Conservation (phyloP, 2,797 vertebrate species). For the Falco columbarius region DNA sequence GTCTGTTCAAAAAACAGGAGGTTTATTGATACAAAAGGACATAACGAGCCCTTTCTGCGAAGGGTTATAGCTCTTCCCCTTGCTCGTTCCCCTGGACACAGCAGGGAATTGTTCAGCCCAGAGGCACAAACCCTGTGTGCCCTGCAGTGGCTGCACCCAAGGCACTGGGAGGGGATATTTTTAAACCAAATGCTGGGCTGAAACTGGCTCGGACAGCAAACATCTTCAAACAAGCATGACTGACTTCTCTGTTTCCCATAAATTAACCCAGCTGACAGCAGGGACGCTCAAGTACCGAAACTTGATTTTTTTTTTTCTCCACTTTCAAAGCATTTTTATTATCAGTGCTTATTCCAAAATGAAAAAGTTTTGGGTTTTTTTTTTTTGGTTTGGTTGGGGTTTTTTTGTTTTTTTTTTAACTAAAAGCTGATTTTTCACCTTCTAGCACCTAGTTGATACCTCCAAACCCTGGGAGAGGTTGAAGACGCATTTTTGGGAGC, state of each 20-base stretch:
- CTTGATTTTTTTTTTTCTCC: accelerated
- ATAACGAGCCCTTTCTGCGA: not conserved
- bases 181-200: not conserved
- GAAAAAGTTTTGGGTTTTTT: not conserved
- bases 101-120: not conserved
- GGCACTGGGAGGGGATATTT: not conserved
- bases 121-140: not conserved
- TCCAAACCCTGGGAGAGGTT: not conserved
- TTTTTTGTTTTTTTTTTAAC: not conserved
- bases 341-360: not conserved
- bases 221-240: accelerated
- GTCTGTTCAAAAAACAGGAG: not conserved
- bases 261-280: not conserved
- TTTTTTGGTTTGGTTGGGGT: not conserved
- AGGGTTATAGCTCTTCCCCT: not conserved
- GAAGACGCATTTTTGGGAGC: not conserved
- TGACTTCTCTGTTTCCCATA: not conserved
- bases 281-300: not conserved
- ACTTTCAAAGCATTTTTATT: not conserved
- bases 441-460: not conserved
- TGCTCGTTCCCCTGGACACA: not conserved
- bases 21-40: accelerated
- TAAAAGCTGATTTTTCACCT: not conserved
- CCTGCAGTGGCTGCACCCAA: not conserved
- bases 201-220: not conserved